Base-by-base conservation (phyloP, 2,888 invertebrate species). In the Drosophila incognita region DNA sequence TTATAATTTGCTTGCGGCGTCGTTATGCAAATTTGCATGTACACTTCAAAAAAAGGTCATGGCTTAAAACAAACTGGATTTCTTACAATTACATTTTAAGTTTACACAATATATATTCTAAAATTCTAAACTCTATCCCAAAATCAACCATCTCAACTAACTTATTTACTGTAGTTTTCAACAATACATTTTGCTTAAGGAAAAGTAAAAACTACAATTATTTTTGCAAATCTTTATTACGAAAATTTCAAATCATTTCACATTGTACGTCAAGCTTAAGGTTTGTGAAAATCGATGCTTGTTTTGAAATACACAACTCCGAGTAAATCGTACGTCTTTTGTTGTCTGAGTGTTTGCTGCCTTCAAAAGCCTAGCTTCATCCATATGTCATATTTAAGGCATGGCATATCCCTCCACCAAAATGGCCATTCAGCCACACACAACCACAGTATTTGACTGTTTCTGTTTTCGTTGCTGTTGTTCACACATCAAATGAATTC, bases 401-500 rank as follows among this genome's bases (percentile, higher is more conserved):
- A 35, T 46, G 11, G 42, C 60, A 60, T 21, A 49, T 42, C 29
- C n/a, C 31, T 36, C 10, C 38, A 15, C 21, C 46, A 69, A 56
- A 15, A 8, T 10, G 31, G 7, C 31, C n/a, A 38, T n/a, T 18
- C 21, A 18, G 8, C 6, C 59, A 46, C 4, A 21, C 27, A 27
- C 11, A 15, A 10, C 33, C 54, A 13, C 10, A 15, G 27, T 27
- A 24, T 27, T 38, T 31, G 49, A 21, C 21, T 36, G 52, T 29
- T 58, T 62, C 42, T 49, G 27, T 52, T 62, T 70, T 49, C 52
- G 24, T 36, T 57, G 48, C 48, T 48, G 67, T 79, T 85, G 80
- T 88, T 87, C 89, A 89, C 84, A 89, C 85, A 84, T 85, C 82
- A 84, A 85, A 85, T 85, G 78, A 88, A 87, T 89, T 87, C 78